Evolutionary conservation across 2,888 invertebrate genomes (phyloP), one percentile per base, ranked within the genome.

Genomic region (Cerastis rubricosa): DNA sequence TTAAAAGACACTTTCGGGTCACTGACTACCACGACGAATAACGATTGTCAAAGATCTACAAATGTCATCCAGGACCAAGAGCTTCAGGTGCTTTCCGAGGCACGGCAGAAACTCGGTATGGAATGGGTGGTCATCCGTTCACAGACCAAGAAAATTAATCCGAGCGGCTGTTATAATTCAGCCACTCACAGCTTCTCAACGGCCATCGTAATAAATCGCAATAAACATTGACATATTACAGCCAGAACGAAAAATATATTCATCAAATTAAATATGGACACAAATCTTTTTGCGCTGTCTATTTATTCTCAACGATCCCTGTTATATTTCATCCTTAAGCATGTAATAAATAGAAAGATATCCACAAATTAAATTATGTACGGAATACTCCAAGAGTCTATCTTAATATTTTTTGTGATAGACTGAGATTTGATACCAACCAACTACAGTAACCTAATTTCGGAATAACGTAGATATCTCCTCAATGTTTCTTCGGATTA

Each of bases 161-260:
- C 35, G 35, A 35, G 35, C 35, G 35, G 35, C 35, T 35, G 35
- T 35, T 35, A 35, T 35, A 2, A 35, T 35, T 35, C 35, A 35
- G 35, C 35, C 35, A 35, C 35, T 35, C 35, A 35, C 35, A 35
- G 35, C 35, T 35, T 35, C 35, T 35, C 83, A 80, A 66, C 66
- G 47, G 64, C n/a, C 76, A 70, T 78, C 82, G 76, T 74, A 77
- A 85, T 78, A 69, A 82, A 76, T 78, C 45, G 71, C 76, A 80
- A 81, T 82, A 77, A 84, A 82, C 76, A 81, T 74, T 82, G 79
- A 76, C 78, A 72, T 76, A 84, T 71, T 71, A 68, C 65, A 59
- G 35, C 40, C 43, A 29, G 65, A 75, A 71, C 75, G 63, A 82
- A 76, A 72, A 75, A 87, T 69, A 75, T 75, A 70, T 78, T 65